Percentiles rank a stretch among this genome's conserved stretches.
Evolutionary conservation across 2,797 vertebrate species (phyloP).

Genomic region (Spea hammondii): DNA sequence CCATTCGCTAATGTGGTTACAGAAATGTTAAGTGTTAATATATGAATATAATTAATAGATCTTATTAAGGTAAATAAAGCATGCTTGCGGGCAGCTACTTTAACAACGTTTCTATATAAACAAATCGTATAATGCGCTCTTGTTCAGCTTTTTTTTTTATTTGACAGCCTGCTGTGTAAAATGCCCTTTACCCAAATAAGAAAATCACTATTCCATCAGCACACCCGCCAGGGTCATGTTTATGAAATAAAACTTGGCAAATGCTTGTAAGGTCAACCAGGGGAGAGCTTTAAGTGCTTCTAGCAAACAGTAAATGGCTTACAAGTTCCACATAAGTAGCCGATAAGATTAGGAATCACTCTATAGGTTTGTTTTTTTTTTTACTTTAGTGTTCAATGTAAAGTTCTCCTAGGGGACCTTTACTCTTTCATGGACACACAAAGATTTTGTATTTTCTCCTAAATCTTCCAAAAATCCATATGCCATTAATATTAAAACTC

Average conservation of each 20-base stretch:
- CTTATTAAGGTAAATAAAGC: neutral
- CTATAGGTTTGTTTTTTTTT: no score
- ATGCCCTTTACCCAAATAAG: constrained; percentile 27
- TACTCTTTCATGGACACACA: no score
- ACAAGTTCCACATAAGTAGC: no score
- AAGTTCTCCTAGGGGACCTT: no score
- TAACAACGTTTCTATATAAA: constrained; percentile 20
- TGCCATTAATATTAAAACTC: neutral
- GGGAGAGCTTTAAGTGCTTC: constrained; percentile 3
- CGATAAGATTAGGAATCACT: no score
- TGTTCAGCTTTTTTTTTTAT: constrained; percentile 22
- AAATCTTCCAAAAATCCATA: neutral
- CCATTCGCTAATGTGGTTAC: neutral
- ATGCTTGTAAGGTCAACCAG: constrained; percentile 19
- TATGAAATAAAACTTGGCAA: constrained; percentile 36
- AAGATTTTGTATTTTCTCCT: no score
- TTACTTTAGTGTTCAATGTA: no score
- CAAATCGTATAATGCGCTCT: constrained; percentile 13
- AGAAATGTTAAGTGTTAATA: neutral
- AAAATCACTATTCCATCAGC: constrained; percentile 30
- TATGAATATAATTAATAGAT: neutral
- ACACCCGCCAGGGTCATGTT: constrained; percentile 30
- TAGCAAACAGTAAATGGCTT: constrained; percentile 5
- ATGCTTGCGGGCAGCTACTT: neutral
- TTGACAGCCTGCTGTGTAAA: constrained; percentile 33